Base-by-base conservation (phyloP, 2,113 vertebrate species). In the Grantiella picta region DNA sequence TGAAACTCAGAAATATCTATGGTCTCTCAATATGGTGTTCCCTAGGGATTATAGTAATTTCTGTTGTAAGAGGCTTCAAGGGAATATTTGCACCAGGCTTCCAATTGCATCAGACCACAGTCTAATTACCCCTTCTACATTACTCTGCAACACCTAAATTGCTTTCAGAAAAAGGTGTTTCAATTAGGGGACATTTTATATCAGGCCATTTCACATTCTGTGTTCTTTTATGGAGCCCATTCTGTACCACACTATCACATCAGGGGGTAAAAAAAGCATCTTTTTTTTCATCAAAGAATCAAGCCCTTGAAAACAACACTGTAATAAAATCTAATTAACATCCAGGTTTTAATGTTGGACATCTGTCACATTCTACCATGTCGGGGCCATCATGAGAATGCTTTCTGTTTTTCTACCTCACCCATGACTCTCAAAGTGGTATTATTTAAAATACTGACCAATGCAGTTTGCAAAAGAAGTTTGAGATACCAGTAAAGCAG, bases 161-260 rank as follows among this genome's bases (percentile, higher is more conserved):
- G 80, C 69, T 90, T 96, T 83, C 69, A 82, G 87, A 89, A 92
- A 92, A 96, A 94, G 94, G 73, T 91, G 84, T 83, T 94, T 90
- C 78, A 92, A 91, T 92, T 95, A 97, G 50, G n/a, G 70, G 75
- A 82, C 87, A 89, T 70, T 97, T 96, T 95, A 42, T 77, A 76
- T 50, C 73, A 80, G 47, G 47, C 73, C 63, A 91, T 89, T 82
- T 76, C 77, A 78, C 69, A 77, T 76, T 77, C 82, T 59, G 15
- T 64, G 25, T 60, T 93, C 36, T 83, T 90, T 88, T 91, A 76
- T 70, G 73, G 17, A 76, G 4, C 61, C 53, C 78, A 85, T 91
- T 92, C 71, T 73, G 29, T 25, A 82, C 35, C 47, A 73, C 23
- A 45, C 29, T 59, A 59, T 49, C 54, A 21, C 54, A 80, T 57